These are phyloP conservation scores for Ranitomeya imitator DNA, from an alignment of 2,113 vertebrate species.

Conservation along the genomic window DNA sequence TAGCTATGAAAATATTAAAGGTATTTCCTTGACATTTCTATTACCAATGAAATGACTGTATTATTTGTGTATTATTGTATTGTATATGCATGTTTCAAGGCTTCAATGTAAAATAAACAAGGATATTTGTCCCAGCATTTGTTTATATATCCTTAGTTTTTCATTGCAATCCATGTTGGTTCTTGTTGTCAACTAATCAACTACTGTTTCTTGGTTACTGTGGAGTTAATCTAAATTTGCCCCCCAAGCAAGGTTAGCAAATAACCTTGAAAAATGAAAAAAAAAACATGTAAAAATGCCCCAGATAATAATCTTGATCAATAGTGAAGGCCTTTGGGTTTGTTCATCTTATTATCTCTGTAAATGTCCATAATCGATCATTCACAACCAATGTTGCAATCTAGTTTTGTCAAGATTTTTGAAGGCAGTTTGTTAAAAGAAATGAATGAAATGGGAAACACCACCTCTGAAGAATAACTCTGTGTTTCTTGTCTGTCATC, in stretches of 20 bases:
- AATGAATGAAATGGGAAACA: not conserved
- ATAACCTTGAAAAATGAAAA: not conserved
- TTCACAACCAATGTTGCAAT: not conserved
- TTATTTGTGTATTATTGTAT: not conserved
- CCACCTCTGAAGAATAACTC: not conserved
- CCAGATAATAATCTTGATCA: slow-evolving; percentile 10
- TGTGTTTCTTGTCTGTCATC: not conserved
- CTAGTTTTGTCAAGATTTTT: not conserved
- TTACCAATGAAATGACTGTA: not conserved
- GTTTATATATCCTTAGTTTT: not conserved
- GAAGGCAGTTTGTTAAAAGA: not conserved
- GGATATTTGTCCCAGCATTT: not conserved
- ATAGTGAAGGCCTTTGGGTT: not conserved
- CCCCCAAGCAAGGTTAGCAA: not conserved
- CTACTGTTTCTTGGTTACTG: not conserved
- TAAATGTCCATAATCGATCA: not conserved
- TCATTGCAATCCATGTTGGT: not conserved
- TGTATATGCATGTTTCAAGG: not conserved
- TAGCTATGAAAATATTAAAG: too few species aligned
- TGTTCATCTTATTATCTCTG: not conserved
- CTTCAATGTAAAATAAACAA: not conserved
- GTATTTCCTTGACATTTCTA: too few species aligned
- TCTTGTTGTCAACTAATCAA: not conserved
- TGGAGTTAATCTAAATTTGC: not conserved
- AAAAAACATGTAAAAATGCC: not conserved